Percentiles rank a stretch among this genome's conserved stretches.
These are phyloP conservation scores for Drosophila sucinea DNA, from an alignment of 1,140 invertebrate species.

Conservation along the genomic window DNA sequence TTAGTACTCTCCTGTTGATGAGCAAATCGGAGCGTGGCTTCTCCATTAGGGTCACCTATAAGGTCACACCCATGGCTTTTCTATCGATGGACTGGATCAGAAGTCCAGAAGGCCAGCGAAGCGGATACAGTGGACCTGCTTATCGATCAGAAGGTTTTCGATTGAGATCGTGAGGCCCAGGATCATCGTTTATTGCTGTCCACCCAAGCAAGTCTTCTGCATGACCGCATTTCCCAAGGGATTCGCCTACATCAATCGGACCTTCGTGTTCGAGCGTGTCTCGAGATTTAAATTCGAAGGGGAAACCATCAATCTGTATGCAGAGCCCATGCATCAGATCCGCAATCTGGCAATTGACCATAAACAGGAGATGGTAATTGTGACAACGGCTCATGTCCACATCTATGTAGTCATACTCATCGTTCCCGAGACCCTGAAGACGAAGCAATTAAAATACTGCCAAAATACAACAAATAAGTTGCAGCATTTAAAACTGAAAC, in stretches of 20 bases:
- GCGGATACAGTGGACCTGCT: conserved; percentile 83
- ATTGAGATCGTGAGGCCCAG: conserved; percentile 59
- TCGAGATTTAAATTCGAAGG: conserved; percentile 85
- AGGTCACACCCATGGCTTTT: conserved; percentile 87
- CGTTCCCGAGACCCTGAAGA: conserved; percentile 82
- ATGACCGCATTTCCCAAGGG: conserved; percentile 85
- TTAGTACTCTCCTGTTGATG: conserved; percentile 87
- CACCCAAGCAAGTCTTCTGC: conserved; percentile 81
- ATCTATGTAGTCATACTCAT: conserved; percentile 85
- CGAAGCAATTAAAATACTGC: conserved; percentile 74
- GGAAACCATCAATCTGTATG: conserved; percentile 82
- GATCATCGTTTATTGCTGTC: conserved; percentile 49
- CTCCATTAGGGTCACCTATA: conserved; percentile 87
- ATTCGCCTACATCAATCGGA: conserved; percentile 85
- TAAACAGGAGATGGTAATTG: conserved; percentile 84
- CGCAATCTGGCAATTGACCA: conserved; percentile 84
- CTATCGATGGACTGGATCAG: conserved; percentile 88
- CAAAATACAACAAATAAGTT: no score
- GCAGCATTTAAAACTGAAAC: no score
- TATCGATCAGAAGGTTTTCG: conserved; percentile 71
- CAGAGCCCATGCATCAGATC: conserved; percentile 83
- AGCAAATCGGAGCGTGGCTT: conserved; percentile 89
- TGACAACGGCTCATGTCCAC: conserved; percentile 86
- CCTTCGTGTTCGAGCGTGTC: conserved; percentile 86
- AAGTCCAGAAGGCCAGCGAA: conserved; percentile 85